These are phyloP conservation scores for Intellagama lesueurii DNA, from an alignment of 2,797 vertebrate genomes.

Conservation along the genomic window DNA sequence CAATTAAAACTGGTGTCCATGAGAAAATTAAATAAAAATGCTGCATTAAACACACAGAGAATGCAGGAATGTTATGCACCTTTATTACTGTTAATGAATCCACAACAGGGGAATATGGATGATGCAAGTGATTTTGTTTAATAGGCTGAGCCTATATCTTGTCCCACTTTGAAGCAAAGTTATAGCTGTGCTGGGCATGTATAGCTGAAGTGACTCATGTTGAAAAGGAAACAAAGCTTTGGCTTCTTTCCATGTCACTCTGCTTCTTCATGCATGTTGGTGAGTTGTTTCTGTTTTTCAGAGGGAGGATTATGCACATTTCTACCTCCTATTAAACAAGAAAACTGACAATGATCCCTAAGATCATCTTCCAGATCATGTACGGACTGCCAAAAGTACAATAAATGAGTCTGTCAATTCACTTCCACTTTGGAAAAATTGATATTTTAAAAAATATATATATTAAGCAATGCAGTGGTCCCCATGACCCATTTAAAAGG, in stretches of 20 bases:
- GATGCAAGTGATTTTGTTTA: conserved; percentile 18
- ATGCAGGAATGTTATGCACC: neutral
- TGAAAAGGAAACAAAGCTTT: neutral
- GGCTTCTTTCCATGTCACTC: conserved; percentile 4
- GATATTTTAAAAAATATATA: too few species aligned
- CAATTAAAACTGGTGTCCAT: neutral
- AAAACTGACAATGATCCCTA: too few species aligned
- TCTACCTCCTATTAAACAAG: too few species aligned
- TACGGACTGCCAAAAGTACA: too few species aligned
- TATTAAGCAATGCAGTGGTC: too few species aligned
- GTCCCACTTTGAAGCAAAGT: conserved; percentile 16
- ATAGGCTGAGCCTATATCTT: neutral
- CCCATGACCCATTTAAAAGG: too few species aligned
- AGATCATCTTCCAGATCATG: too few species aligned
- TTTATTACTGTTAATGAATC: conserved; percentile 1
- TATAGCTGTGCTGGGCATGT: conserved; percentile 1
- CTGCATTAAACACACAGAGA: neutral
- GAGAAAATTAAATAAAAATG: neutral
- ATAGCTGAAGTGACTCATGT: conserved; percentile 11
- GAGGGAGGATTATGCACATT: too few species aligned
- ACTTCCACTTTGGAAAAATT: too few species aligned
- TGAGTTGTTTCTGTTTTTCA: too few species aligned
- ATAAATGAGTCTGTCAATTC: too few species aligned
- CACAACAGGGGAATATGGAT: neutral
- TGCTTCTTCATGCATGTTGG: conserved; percentile 6